These are phyloP conservation scores for Doris montereyensis DNA, from an alignment of 2,888 invertebrate genomes.

Conservation along the genomic window DNA sequence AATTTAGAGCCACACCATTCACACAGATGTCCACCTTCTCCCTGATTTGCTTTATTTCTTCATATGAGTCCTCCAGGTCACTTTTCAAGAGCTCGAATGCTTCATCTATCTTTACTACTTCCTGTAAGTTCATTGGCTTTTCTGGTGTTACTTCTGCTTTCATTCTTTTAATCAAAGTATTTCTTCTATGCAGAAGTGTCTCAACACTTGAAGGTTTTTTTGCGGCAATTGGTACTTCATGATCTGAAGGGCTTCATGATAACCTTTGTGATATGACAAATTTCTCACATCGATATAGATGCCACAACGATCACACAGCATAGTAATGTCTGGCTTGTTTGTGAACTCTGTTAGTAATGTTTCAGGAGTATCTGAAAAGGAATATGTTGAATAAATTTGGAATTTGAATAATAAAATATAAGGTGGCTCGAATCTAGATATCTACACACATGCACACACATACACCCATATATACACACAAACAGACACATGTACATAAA, in stretches of 20 bases:
- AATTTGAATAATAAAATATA: no score
- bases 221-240: constrained; percentile 53
- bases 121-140: constrained; percentile 48
- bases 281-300: constrained; percentile 54
- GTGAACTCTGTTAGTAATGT: constrained; percentile 57
- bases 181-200: constrained; percentile 57
- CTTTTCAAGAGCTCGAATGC: constrained; percentile 68
- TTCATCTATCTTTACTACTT: constrained; percentile 56
- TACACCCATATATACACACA: no score
- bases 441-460: no score
- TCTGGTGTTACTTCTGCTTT: constrained; percentile 48
- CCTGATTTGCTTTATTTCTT: constrained; percentile 53
- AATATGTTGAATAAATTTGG: no score
- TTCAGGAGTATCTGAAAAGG: constrained; percentile 61
- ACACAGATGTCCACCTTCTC: constrained; percentile 59
- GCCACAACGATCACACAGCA: constrained; percentile 63
- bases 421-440: no score
- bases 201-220: constrained; percentile 55
- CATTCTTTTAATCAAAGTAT: constrained; percentile 55
- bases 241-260: constrained; percentile 60
- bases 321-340: constrained; percentile 60
- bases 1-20: constrained; percentile 58
- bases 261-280: constrained; percentile 61
- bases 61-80: constrained; percentile 65
- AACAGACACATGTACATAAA: no score